phyloP scores from a whole-genome alignment of 2,888 invertebrate genomes.

The Dyspetes luteomarginatus region DNA sequence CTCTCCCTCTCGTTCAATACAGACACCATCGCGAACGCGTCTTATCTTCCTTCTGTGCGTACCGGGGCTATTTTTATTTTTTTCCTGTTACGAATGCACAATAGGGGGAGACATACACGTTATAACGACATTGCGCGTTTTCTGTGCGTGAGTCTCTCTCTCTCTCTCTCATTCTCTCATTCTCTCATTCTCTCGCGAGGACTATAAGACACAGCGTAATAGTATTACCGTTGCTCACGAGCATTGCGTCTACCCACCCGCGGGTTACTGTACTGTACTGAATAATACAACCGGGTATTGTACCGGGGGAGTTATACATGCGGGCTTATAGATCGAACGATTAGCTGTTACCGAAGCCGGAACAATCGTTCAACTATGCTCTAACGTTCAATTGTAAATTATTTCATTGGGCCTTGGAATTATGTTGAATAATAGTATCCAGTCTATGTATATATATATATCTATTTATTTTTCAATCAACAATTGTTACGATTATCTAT shows the following conservation, averaged over 20 bases:
- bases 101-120: slow-evolving; percentile 22
- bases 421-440: too few relatives aligned
- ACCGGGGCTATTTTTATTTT: slow-evolving; percentile 56
- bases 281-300: slow-evolving; percentile 29
- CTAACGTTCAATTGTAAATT: neutral
- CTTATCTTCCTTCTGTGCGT: slow-evolving; percentile 54
- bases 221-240: slow-evolving; percentile 62
- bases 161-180: slow-evolving; percentile 37
- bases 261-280: slow-evolving; percentile 42
- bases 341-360: slow-evolving; percentile 50
- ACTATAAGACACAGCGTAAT: slow-evolving; percentile 59
- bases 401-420: neutral
- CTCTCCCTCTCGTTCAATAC: slow-evolving; percentile 22
- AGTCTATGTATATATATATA: too few relatives aligned
- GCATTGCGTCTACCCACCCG: slow-evolving; percentile 44
- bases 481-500: too few relatives aligned
- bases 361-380: slow-evolving; percentile 22
- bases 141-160: slow-evolving; percentile 48
- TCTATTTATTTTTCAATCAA: too few relatives aligned
- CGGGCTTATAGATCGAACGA: slow-evolving; percentile 53
- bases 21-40: slow-evolving; percentile 39
- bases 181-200: slow-evolving; percentile 46
- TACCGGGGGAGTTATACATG: slow-evolving; percentile 33
- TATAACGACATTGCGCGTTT: slow-evolving; percentile 55
- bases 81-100: slow-evolving; percentile 52